Percentiles rank a stretch among this genome's conserved stretches.
These are phyloP conservation scores for Silurus meridionalis DNA, from an alignment of 2,113 vertebrate species.

Conservation along the genomic window DNA sequence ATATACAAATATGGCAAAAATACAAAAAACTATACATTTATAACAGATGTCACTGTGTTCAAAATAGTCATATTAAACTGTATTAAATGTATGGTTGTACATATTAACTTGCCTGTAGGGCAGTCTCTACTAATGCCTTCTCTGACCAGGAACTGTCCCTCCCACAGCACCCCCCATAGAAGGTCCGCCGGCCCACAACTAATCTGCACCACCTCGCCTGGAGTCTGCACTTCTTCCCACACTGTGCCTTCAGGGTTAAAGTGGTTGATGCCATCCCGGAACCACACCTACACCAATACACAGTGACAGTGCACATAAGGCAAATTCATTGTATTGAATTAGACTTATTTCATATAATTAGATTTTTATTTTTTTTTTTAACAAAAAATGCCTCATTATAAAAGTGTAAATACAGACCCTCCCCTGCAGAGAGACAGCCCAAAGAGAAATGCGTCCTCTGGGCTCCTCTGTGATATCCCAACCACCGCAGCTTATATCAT, in stretches of 20 bases:
- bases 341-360: not conserved
- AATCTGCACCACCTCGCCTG: conserved; percentile 93
- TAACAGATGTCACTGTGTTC: not conserved
- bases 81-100: not conserved
- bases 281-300: conserved; percentile 83
- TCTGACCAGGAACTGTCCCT: conserved; percentile 91
- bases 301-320: not conserved
- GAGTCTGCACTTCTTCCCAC: conserved; percentile 82
- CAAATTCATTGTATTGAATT: not conserved
- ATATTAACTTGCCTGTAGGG: conserved; percentile 77
- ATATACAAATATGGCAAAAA: not conserved
- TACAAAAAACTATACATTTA: not conserved
- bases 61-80: not conserved
- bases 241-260: conserved; percentile 86
- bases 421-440: conserved; percentile 92
- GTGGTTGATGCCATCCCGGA: conserved; percentile 84
- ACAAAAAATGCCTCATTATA: not conserved
- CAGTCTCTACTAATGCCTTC: conserved; percentile 88
- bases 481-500: conserved; percentile 89
- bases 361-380: not conserved
- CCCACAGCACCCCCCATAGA: conserved; percentile 94
- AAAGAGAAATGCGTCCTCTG: conserved; percentile 83
- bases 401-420: conserved; percentile 74
- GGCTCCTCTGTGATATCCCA: conserved; percentile 93
- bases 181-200: conserved; percentile 91